Evolutionary conservation across 2,888 invertebrate genomes (phyloP).

Genomic region (Panopea generosa): DNA sequence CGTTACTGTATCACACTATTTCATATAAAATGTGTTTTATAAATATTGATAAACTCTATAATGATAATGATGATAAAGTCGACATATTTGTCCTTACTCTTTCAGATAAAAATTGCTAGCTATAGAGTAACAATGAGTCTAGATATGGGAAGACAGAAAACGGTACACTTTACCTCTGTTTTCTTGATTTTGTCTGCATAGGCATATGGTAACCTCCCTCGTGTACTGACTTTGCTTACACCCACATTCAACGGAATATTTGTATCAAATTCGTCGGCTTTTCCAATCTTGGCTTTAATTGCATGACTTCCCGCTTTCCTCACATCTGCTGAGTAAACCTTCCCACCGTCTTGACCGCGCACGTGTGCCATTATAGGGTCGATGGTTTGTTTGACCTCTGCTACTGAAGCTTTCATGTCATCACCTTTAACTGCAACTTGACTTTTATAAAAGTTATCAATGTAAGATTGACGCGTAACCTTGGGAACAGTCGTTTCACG

Average conservation of each 20-base stretch:
- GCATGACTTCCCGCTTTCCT: conserved; percentile 42
- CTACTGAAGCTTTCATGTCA: conserved; percentile 22
- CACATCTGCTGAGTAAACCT: conserved; percentile 23
- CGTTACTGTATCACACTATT: no score
- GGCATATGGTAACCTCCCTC: conserved; percentile 16
- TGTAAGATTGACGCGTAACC: conserved; percentile 1
- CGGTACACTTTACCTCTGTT: conserved; percentile 12
- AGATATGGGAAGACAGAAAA: no score
- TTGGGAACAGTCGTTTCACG: not conserved
- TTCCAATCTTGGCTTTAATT: conserved; percentile 45
- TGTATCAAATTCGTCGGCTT: conserved; percentile 51
- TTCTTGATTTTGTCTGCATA: conserved; percentile 15
- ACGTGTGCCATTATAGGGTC: conserved; percentile 27
- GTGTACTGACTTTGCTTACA: not conserved
- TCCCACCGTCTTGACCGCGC: conserved; percentile 18
- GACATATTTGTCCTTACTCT: no score
- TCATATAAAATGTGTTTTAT: no score
- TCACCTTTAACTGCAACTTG: conserved; percentile 8
- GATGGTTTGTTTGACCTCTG: conserved; percentile 12
- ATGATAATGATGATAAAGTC: no score
- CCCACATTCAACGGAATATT: conserved; percentile 35
- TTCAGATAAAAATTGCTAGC: no score
- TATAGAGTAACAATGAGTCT: no score
- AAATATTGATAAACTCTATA: no score
- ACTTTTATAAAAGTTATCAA: conserved; percentile 4